A percentile compares a stretch with the other conserved stretches of the same genome.
Evolutionary conservation across 2,113 vertebrate species (phyloP).

Genomic region (Eleginops maclovinus): DNA sequence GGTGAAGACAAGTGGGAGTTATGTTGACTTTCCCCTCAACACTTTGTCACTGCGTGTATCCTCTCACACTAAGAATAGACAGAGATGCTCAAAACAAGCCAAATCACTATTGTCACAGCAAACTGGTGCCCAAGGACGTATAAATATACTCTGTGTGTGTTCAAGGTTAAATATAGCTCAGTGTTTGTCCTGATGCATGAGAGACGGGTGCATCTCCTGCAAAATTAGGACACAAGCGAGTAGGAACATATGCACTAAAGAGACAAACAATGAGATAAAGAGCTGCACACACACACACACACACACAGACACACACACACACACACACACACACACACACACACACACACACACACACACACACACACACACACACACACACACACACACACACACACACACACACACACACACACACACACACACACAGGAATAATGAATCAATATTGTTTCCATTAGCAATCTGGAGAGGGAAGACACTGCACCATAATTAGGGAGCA

Average conservation of each 20-base stretch:
- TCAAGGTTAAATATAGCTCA: constrained; percentile 16
- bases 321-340: constrained; percentile 25
- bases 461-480: constrained; percentile 60
- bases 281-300: constrained; percentile 24
- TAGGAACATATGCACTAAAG: not conserved
- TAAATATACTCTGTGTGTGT: constrained; percentile 34
- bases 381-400: constrained; percentile 17
- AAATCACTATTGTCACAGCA: constrained; percentile 13
- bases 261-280: constrained; percentile 26
- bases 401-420: constrained; percentile 31
- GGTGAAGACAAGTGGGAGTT: constrained; percentile 6
- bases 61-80: constrained; percentile 62
- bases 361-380: constrained; percentile 19
- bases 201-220: constrained; percentile 10
- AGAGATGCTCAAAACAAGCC: constrained; percentile 41
- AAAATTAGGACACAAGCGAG: constrained; percentile 34
- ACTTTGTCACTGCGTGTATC: constrained; percentile 39
- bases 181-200: constrained; percentile 17
- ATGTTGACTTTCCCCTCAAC: constrained; percentile 59
- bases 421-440: constrained; percentile 58
- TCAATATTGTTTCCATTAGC: constrained; percentile 77
- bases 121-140: constrained; percentile 21
- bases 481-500: constrained; percentile 69
- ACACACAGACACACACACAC: constrained; percentile 15
- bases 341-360: constrained; percentile 16